Base-by-base conservation (phyloP, 2,888 invertebrate species). In the Leucophenga maculata region DNA sequence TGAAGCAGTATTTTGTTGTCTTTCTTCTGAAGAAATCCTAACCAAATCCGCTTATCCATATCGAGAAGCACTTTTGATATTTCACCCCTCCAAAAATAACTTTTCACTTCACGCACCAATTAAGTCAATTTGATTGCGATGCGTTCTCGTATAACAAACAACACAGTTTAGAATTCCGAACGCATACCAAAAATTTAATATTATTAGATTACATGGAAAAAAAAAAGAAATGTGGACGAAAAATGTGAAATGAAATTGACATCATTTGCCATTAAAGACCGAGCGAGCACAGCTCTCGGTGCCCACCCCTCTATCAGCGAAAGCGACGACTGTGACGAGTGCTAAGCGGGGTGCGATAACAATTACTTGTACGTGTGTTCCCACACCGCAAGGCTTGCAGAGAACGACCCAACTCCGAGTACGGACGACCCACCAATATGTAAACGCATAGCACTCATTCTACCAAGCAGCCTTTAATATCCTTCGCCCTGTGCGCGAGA, bases 81-180 rank as follows among this genome's bases (percentile, higher is more conserved):
- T 54, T 16, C 54, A 18, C 54, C 54, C 54, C 54, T 20, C 11
- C 13, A 13, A n/a, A 54, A 11, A 54, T 14, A 54, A 14, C 18
- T 64, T 46, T 64, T 64, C 82, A 78, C 78, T 82, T 80, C 82
- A 83, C 75, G 80, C 82, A 76, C 84, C 80, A 80, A 80, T 80
- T 80, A 80, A 77, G 76, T 75, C 76, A 71, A 80, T 82, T 80
- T 80, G 77, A 22, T 22, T 64, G 62, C 22, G 46, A 46, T 64
- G 62, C 62, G 48, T n/a, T n/a, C n/a, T n/a, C n/a, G n/a, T 64
- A 48, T 48, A 64, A 64, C 62, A 62, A 59, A 20, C 16, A 48
- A 64, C 48, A 46, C 46, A 46, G 48, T 48, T 46, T 44, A 22
- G 22, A 39, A 48, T 64, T 64, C 44, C 16, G 46, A 64, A 64